Evolutionary conservation across 2,113 vertebrate species (phyloP), one percentile per base, ranked within the genome.

Genomic region (Peromyscus maniculatus): DNA sequence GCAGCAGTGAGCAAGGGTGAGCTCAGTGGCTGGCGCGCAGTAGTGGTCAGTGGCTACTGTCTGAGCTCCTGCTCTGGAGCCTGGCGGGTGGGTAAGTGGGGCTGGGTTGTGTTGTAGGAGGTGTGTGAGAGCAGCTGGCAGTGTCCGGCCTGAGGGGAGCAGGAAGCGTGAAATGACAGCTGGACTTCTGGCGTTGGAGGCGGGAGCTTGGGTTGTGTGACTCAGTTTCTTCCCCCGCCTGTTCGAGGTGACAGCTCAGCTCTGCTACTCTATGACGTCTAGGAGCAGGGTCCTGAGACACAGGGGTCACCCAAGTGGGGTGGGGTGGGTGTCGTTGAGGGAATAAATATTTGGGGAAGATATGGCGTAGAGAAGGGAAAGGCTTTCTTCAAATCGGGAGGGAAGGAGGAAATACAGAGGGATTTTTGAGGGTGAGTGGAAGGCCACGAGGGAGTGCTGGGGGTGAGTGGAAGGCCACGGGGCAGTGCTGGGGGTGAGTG

Each of bases 1-100:
- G 26, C 28, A 52, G 8, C 16, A 13, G n/a, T n/a, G 49, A 19
- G 55, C 26, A 24, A n/a, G 46, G 21, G 0, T 15, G 15, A 3
- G 46, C 39, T 7, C 0, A 7, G 22, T 16, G 1, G 17, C 7
- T 49, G 82, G 69, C 3, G 0, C 39, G 21, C 33, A 83, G 55
- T 2, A 75, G 64, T 46, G 10, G 3, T 13, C 4, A 6, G 1
- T 19, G 46, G 33, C 49, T 43, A 0, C 5, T 9, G 17, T 59
- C n/a, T 7, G 2, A 22, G 33, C 69, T 12, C 66, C 59, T 39
- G 39, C n/a, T 39, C 79, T 31, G 62, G 49, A 75, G 28, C 36
- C 49, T 39, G 19, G 52, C n/a, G 28, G 46, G 39, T 7, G 9
- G 43, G 6, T 2, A n/a, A 59, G 59, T 89, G 36, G 22, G n/a